These are phyloP conservation scores for Marronus borbonicus DNA, from an alignment of 2,888 invertebrate species.

Conservation along the genomic window DNA sequence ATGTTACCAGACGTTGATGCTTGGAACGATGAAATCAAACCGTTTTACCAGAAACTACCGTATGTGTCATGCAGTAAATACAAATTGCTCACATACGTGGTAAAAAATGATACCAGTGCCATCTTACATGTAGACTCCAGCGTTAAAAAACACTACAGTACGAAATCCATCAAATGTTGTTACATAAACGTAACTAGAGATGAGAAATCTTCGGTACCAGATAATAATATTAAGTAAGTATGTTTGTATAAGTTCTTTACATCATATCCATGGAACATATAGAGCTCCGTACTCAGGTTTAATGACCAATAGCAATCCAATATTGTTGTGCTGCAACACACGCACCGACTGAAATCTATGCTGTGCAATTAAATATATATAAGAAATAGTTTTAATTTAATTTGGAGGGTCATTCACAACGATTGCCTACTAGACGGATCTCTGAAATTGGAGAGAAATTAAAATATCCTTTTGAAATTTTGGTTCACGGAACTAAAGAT, in stretches of 20 bases:
- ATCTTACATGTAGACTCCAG: conserved; percentile 64
- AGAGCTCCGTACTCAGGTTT: too few species aligned
- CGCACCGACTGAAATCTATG: too few species aligned
- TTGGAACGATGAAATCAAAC: conserved; percentile 73
- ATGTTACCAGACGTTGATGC: conserved; percentile 77
- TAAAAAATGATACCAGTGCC: conserved; percentile 62
- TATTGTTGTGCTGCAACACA: too few species aligned
- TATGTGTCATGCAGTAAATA: conserved; percentile 72
- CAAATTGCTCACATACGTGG: conserved; percentile 65
- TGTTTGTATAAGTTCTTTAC: neutral
- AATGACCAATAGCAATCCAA: too few species aligned
- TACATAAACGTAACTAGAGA: conserved; percentile 60
- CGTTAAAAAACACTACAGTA: conserved; percentile 44
- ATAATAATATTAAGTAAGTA: conserved; percentile 59
- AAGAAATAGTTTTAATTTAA: too few species aligned
- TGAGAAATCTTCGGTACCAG: conserved; percentile 57
- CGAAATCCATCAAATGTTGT: conserved; percentile 58
- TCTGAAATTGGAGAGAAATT: too few species aligned
- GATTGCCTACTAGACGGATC: too few species aligned
- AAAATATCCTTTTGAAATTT: too few species aligned
- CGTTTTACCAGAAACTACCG: conserved; percentile 72
- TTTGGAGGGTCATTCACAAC: too few species aligned
- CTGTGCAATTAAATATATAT: too few species aligned
- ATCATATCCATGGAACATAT: too few species aligned
- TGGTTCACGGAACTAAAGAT: too few species aligned